Percentiles rank a stretch among this genome's conserved stretches.
Conservation (phyloP, 2,113 vertebrate species). For the Carassius gibelio region DNA sequence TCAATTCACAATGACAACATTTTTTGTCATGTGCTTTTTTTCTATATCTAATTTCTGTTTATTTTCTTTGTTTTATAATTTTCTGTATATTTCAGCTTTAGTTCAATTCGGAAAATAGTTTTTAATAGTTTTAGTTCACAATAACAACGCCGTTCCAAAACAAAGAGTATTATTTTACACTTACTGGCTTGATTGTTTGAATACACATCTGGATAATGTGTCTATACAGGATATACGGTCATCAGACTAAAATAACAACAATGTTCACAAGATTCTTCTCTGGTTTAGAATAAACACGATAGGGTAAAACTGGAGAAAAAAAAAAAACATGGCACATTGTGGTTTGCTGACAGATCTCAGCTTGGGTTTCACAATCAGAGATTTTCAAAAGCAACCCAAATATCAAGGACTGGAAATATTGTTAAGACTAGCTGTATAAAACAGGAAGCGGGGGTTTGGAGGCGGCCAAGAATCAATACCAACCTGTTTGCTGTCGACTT, state of each 20-base stretch:
- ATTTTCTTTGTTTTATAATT: too few relatives aligned
- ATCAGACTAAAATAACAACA: neutral
- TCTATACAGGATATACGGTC: neutral
- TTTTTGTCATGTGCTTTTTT: too few relatives aligned
- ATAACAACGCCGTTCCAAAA: neutral
- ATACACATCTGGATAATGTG: neutral
- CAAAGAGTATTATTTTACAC: conserved; percentile 26
- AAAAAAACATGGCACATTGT: neutral
- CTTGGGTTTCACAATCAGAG: conserved; percentile 11
- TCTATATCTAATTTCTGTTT: too few relatives aligned
- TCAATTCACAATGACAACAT: too few relatives aligned
- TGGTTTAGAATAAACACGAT: neutral
- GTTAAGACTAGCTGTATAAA: neutral
- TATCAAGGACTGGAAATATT: neutral
- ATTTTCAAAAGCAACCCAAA: neutral
- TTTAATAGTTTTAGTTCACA: too few relatives aligned
- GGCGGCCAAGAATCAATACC: conserved; percentile 46
- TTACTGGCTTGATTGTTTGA: neutral
- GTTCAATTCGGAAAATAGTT: too few relatives aligned
- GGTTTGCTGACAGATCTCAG: neutral
- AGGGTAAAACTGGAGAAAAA: neutral
- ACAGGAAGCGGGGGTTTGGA: neutral
- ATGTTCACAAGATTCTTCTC: neutral
- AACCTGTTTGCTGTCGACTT: conserved; percentile 96
- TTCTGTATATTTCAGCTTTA: too few relatives aligned